Percentiles rank a stretch among this genome's conserved stretches.
These are phyloP conservation scores for Podiceps cristatus DNA, from an alignment of 2,113 vertebrate species.

Conservation along the genomic window DNA sequence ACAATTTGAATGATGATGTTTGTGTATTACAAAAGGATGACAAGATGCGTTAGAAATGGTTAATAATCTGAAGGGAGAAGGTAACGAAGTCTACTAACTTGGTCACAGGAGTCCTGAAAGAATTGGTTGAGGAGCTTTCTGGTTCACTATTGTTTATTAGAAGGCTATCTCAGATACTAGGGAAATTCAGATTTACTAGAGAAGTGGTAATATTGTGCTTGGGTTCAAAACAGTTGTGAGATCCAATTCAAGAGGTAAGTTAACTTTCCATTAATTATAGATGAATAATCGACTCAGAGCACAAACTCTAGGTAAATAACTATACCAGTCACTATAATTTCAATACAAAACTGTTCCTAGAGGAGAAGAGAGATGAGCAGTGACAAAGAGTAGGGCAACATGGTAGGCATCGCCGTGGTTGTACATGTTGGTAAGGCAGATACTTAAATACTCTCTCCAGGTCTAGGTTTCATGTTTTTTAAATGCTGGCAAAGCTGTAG, in stretches of 20 bases:
- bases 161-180: not conserved
- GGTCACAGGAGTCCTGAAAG: not conserved
- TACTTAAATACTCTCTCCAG: not conserved
- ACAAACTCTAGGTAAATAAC: not conserved
- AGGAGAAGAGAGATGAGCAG: not conserved
- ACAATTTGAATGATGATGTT: not conserved
- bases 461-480: not conserved
- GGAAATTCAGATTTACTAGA: not conserved
- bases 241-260: not conserved
- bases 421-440: not conserved
- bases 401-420: not conserved
- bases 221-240: not conserved
- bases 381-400: not conserved
- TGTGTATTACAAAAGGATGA: not conserved
- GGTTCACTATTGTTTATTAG: not conserved
- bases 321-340: not conserved
- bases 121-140: not conserved
- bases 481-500: not conserved
- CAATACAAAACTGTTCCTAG: not conserved
- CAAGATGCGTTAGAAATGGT: not conserved
- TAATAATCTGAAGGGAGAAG: not conserved
- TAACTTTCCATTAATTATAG: not conserved
- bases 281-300: not conserved
- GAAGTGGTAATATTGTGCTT: not conserved
- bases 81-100: not conserved